These are phyloP conservation scores for Istiophorus platypterus DNA, from an alignment of 2,113 vertebrate genomes.

Conservation along the genomic window DNA sequence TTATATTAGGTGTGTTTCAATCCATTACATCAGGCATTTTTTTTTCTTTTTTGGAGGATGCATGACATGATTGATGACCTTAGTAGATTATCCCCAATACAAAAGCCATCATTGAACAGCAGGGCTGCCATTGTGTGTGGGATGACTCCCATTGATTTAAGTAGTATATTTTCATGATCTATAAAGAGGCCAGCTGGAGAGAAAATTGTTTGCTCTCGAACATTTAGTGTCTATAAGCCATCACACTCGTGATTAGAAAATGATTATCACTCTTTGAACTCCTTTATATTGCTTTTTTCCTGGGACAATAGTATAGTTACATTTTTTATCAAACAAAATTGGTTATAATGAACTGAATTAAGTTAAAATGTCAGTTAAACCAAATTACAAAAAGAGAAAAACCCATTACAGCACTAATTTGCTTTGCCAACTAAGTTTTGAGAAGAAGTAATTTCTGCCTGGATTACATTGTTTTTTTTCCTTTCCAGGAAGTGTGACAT, in stretches of 20 bases:
- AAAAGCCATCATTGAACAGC: constrained; percentile 82
- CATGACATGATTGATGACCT: constrained; percentile 82
- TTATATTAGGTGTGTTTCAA: constrained; percentile 56
- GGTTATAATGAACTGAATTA: constrained; percentile 5
- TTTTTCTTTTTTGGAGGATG: constrained; percentile 55
- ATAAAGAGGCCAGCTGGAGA: constrained; percentile 83
- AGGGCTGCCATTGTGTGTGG: constrained; percentile 80
- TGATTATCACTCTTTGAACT: constrained; percentile 62
- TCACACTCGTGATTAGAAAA: constrained; percentile 71
- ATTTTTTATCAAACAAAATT: constrained; percentile 32
- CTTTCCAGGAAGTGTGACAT: background rate
- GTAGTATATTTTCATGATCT: constrained; percentile 84
- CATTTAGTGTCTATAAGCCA: constrained; percentile 76
- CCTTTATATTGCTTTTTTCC: constrained; percentile 35
- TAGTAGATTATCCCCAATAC: constrained; percentile 80
- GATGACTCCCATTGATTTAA: constrained; percentile 84
- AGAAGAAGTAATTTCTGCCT: constrained; percentile 11
- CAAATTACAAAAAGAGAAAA: constrained; percentile 5
- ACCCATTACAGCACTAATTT: background rate
- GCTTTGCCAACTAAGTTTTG: background rate
- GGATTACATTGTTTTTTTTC: background rate
- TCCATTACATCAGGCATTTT: constrained; percentile 48
- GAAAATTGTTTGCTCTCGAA: constrained; percentile 82
- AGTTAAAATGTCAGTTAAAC: constrained; percentile 17
- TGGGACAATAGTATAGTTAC: constrained; percentile 34